Evolutionary conservation across 2,797 vertebrate species (phyloP).

Genomic region (Philypnodon macrostomus): DNA sequence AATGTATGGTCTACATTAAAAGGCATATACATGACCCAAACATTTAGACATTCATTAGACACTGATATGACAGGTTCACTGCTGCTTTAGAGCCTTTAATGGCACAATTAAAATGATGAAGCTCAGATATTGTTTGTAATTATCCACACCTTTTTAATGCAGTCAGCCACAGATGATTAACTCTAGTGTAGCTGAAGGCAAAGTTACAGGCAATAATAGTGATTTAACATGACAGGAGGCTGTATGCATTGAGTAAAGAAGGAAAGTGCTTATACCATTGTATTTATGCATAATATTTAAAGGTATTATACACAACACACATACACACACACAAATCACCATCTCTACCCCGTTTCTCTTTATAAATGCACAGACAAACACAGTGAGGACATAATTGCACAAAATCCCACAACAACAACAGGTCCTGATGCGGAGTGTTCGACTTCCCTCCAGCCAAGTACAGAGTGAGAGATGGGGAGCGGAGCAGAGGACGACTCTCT

Average conservation of each 20-base stretch:
- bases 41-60: conserved; percentile 35
- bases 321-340: not conserved
- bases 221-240: conserved; percentile 31
- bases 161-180: conserved; percentile 13
- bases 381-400: conserved; percentile 27
- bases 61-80: conserved; percentile 29
- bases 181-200: conserved; percentile 15
- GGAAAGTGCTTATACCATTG: conserved; percentile 44
- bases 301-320: too few relatives aligned
- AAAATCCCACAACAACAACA: conserved; percentile 43
- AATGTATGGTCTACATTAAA: not conserved
- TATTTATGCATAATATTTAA: conserved; percentile 33
- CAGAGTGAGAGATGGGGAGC: conserved; percentile 13
- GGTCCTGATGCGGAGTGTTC: conserved; percentile 34
- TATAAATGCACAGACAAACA: conserved; percentile 4
- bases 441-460: conserved; percentile 37
- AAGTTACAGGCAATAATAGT: conserved; percentile 24
- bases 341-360: not conserved
- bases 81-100: conserved; percentile 13
- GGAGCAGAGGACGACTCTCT: conserved; percentile 57
- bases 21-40: conserved; percentile 17
- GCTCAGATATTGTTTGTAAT: conserved; percentile 12
- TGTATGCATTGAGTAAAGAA: conserved; percentile 28
- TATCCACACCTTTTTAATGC: conserved; percentile 16
- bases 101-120: conserved; percentile 30